Percentiles rank a stretch among this genome's conserved stretches.
Conservation (phyloP, 2,797 vertebrate species). For the Streptopelia turtur region DNA sequence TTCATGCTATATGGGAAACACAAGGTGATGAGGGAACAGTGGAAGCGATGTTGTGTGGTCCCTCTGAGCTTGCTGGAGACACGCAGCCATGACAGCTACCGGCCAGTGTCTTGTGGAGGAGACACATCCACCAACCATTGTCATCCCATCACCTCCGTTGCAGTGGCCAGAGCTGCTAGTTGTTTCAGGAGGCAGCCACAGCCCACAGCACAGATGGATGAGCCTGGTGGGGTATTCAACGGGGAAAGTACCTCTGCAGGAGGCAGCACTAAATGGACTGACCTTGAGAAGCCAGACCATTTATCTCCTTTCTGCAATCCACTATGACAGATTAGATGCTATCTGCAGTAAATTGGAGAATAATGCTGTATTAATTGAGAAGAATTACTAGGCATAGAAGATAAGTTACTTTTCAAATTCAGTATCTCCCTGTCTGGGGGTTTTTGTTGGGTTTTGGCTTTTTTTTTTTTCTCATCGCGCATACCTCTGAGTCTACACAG, state of each 20-base stretch:
- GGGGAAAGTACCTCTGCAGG: not conserved
- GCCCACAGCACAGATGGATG: accelerated
- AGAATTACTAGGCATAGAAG: not conserved
- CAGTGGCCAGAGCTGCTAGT: not conserved
- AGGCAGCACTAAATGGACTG: not conserved
- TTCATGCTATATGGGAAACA: not conserved
- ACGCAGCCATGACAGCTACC: accelerated
- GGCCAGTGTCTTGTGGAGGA: not conserved
- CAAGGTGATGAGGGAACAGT: not conserved
- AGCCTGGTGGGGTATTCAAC: not conserved
- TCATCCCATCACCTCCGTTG: not conserved
- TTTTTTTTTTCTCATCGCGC: not conserved
- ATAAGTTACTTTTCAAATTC: not conserved
- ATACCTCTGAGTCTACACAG: not conserved
- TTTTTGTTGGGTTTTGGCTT: not conserved
- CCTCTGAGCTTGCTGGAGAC: not conserved
- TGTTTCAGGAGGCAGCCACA: not conserved
- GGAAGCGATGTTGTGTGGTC: not conserved
- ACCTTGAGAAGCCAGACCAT: not conserved
- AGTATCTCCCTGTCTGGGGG: not conserved
- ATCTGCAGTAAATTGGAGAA: not conserved
- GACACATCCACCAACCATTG: not conserved
- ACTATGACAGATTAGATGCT: not conserved
- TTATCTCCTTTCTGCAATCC: not conserved
- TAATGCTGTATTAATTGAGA: not conserved